A percentile compares a stretch with the other conserved stretches of the same genome.
Evolutionary conservation across 2,797 vertebrate species (phyloP).

Genomic region (Peromyscus nudipes): DNA sequence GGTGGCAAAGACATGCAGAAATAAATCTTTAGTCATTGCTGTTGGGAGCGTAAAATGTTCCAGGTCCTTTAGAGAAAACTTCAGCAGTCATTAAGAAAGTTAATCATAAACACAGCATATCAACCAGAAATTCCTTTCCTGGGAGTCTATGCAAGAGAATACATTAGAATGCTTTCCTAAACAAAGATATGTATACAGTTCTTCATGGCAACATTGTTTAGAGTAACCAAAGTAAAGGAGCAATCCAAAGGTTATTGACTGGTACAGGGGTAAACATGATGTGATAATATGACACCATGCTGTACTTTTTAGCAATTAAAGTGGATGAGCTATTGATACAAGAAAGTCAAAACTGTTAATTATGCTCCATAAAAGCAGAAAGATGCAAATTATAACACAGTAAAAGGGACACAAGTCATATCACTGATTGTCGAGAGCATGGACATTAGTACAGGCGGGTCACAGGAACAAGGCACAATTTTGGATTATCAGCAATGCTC

Average conservation of each 20-base stretch:
- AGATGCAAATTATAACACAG: neutral
- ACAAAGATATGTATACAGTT: neutral
- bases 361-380: neutral
- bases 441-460: neutral
- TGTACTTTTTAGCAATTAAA: neutral
- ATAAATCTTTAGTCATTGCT: neutral
- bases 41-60: neutral
- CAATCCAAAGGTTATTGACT: neutral
- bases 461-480: neutral
- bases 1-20: neutral
- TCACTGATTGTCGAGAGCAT: neutral
- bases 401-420: neutral
- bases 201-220: neutral
- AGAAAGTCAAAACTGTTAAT: neutral
- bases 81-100: neutral
- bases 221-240: neutral
- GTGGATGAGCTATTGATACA: neutral
- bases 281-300: neutral
- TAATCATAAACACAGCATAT: neutral
- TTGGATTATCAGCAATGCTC: neutral
- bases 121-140: neutral
- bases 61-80: neutral
- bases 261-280: constrained; percentile 6
- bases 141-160: neutral
- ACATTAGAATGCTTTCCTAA: neutral